A percentile compares a stretch with the other conserved stretches of the same genome.
Evolutionary conservation across 2,888 invertebrate species (phyloP).

Genomic region (Mesorhabditis belari): DNA sequence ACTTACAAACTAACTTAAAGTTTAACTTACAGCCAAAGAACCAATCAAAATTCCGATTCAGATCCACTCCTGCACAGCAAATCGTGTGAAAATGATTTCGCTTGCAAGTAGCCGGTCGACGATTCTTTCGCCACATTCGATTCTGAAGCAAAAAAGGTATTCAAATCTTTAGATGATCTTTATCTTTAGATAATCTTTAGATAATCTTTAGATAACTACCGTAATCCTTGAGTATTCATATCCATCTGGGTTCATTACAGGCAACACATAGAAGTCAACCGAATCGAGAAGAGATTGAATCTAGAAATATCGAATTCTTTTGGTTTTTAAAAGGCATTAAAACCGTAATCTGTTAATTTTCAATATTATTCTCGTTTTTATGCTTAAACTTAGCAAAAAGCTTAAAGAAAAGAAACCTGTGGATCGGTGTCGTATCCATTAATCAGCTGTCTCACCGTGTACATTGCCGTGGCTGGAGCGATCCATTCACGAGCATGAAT

Average conservation of each 20-base stretch:
- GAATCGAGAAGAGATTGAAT: constrained; percentile 40
- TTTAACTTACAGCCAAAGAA: constrained; percentile 43
- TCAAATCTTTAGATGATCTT: neutral
- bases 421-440: neutral
- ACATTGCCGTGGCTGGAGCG: constrained; percentile 41
- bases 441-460: constrained; percentile 12
- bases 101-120: constrained; percentile 43
- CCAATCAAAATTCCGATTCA: constrained; percentile 52
- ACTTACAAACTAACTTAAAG: no score
- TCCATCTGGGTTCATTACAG: constrained; percentile 51
- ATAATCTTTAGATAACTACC: no score
- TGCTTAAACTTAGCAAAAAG: neutral
- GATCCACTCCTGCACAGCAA: constrained; percentile 50
- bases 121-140: constrained; percentile 53
- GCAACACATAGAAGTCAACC: constrained; percentile 50
- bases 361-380: no score
- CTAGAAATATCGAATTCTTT: neutral
- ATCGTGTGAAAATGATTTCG: constrained; percentile 39
- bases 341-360: no score
- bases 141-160: constrained; percentile 26
- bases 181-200: neutral
- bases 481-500: constrained; percentile 48
- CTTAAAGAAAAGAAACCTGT: neutral
- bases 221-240: constrained; percentile 44
- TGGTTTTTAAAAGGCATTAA: neutral